These are phyloP conservation scores for Plutella xylostella DNA, from an alignment of 2,888 invertebrate genomes.

Conservation along the genomic window DNA sequence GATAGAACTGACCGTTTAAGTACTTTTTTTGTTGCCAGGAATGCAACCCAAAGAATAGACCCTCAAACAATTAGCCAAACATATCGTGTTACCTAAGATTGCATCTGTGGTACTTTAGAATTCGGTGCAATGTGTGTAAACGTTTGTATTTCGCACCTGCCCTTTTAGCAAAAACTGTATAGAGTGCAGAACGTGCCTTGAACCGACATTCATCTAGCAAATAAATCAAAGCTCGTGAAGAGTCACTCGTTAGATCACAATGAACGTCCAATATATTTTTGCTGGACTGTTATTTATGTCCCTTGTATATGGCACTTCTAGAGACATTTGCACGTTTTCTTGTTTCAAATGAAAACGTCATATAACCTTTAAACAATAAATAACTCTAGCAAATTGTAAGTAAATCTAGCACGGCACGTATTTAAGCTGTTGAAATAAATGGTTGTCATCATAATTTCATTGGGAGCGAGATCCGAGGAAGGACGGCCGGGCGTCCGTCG, in stretches of 20 bases:
- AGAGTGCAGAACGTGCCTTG: slow-evolving; percentile 25
- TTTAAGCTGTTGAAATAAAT: slow-evolving; percentile 21
- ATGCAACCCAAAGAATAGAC: not conserved
- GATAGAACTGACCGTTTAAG: not conserved
- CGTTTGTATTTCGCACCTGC: slow-evolving; percentile 28
- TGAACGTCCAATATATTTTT: not conserved
- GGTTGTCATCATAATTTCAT: slow-evolving; percentile 48
- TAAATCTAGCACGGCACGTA: not conserved
- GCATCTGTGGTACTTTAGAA: slow-evolving; percentile 18
- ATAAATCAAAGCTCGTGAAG: not conserved
- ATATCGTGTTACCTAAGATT: not conserved
- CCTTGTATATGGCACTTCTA: not conserved
- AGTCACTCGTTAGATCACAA: not conserved
- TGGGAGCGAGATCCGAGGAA: slow-evolving; percentile 41
- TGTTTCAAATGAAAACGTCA: not conserved
- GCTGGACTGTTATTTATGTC: not conserved
- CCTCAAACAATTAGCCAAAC: not conserved
- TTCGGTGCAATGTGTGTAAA: slow-evolving; percentile 24
- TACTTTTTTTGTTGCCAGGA: not conserved
- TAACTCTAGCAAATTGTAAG: not conserved
- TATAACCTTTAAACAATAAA: not conserved
- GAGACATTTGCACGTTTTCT: not conserved
- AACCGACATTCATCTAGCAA: slow-evolving; percentile 7
- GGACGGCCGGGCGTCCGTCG: slow-evolving; percentile 35
- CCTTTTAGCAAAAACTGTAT: slow-evolving; percentile 33